Conservation (phyloP, 2,113 vertebrate species). For the Tauraco erythrolophus region DNA sequence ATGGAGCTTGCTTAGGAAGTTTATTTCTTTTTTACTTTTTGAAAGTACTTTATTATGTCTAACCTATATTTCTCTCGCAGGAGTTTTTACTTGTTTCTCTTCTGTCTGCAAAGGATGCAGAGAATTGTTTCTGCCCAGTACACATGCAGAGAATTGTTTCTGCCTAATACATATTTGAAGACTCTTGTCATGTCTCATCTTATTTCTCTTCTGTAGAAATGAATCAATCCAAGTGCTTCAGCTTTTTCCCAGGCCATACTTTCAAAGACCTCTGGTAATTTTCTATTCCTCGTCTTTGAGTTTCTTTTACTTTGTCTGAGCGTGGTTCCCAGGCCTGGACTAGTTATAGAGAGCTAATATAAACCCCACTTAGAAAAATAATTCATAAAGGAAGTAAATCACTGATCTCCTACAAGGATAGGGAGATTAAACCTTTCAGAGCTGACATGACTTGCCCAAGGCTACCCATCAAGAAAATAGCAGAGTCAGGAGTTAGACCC, state of each 20-base stretch:
- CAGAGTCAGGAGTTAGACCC: neutral
- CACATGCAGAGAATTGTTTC: neutral
- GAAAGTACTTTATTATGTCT: neutral
- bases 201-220: neutral
- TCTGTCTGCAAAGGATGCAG: neutral
- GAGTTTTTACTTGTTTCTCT: neutral
- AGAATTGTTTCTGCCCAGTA: neutral
- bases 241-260: neutral
- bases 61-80: neutral
- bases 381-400: neutral
- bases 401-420: neutral
- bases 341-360: neutral
- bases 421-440: neutral
- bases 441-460: neutral
- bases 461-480: neutral
- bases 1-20: neutral
- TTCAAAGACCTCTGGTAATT: neutral
- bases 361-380: neutral
- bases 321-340: neutral
- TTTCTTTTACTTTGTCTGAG: neutral
- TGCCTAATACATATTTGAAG: slow-evolving; percentile 30
- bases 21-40: neutral
- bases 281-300: neutral
- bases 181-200: slow-evolving; percentile 8
- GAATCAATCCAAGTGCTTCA: neutral